A percentile compares a stretch with the other conserved stretches of the same genome.
phyloP scores from a whole-genome alignment of 2,888 invertebrate genomes.

The Lissonota sp. region DNA sequence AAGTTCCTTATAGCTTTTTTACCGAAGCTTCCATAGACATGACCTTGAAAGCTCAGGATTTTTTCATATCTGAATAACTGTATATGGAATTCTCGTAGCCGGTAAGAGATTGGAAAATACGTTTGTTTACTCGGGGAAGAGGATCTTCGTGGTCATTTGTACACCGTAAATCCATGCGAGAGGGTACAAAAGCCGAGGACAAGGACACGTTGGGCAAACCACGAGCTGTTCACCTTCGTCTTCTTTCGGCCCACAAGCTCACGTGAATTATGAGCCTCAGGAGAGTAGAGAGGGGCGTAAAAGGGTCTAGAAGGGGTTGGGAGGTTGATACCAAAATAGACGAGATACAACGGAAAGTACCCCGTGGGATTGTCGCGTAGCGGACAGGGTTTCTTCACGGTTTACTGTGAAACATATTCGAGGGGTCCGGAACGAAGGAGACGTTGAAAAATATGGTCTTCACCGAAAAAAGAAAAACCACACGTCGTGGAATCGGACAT shows the following conservation, averaged over 20 bases:
- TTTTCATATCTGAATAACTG: no score
- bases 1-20: no score
- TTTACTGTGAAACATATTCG: conserved; percentile 39
- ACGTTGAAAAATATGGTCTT: neutral
- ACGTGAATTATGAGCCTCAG: conserved; percentile 58
- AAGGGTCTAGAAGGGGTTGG: conserved; percentile 18
- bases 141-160: neutral
- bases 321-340: neutral
- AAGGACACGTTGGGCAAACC: neutral
- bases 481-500: conserved; percentile 21
- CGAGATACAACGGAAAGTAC: conserved; percentile 41
- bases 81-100: no score
- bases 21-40: no score
- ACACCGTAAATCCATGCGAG: neutral
- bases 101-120: neutral
- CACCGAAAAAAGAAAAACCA: conserved; percentile 3
- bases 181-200: neutral
- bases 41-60: no score
- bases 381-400: conserved; percentile 45
- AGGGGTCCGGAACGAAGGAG: neutral
- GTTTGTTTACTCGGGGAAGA: neutral
- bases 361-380: conserved; percentile 44
- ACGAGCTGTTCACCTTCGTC: conserved; percentile 23
- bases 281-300: conserved; percentile 16
- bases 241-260: conserved; percentile 36